Evolutionary conservation across 2,797 vertebrate genomes (phyloP), one percentile per base, ranked within the genome.

Genomic region (Spheniscus humboldti): DNA sequence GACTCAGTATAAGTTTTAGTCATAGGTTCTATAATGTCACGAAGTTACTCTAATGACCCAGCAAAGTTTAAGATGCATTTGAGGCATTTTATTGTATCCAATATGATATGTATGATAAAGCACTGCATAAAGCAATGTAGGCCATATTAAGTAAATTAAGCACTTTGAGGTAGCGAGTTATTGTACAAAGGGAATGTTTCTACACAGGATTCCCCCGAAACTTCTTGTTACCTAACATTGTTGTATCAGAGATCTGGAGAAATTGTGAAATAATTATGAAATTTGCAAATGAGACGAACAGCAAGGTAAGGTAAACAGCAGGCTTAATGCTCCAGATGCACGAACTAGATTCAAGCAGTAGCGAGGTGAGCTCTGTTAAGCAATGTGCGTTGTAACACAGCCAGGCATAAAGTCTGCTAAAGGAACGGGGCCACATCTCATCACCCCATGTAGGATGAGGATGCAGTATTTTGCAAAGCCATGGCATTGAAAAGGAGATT

Each of bases 391-490:
- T 63, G 41, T 57, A 73, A 33, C 25, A 30, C 35, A 69, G 55
- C 18, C 75, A 66, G 43, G 12, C 75, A 9, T 52, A 50, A 81
- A 68, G 18, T 30, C 23, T 66, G 11, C 41, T 72, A 13, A 47
- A 50, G 59, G 76, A 86, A 63, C 0, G 0, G 25, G 52, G 23
- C 47, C 9, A 0, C 1, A 2, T 77, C 11, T 62, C 17, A 3
- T 82, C 55, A 33, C 19, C 71, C 64, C 45, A 1, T 18, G 45
- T 31, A 20, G 45, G 55, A 90, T 62, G 41, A 83, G 22, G 11
- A 47, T 41, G 28, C 22, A n/a, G n/a, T 48, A 27, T 75, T 88
- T 83, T 69, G 64, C n/a, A 86, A 78, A 88, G 16, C 56, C 10
- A 2, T 45, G 23, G 41, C 45, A 33, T 27, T 89, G 76, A 53